A percentile compares a stretch with the other conserved stretches of the same genome.
Conservation (phyloP, 2,797 vertebrate genomes). For the Dermochelys coriacea region DNA sequence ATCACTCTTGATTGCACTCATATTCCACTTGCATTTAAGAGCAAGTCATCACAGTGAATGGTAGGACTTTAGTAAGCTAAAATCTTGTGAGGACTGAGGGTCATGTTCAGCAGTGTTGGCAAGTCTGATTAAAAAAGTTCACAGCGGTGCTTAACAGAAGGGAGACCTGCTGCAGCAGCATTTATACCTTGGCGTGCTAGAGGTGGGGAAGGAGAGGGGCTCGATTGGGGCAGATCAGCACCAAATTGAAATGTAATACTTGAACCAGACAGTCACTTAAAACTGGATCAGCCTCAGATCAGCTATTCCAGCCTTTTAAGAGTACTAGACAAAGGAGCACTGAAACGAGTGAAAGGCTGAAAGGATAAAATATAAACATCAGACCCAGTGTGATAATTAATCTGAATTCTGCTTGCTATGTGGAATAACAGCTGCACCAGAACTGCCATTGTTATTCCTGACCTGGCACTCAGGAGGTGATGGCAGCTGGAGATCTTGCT, state of each 20-base stretch:
- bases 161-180: not conserved
- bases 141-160: not conserved
- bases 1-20: not conserved
- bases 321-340: not conserved
- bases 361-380: slow-evolving; percentile 34
- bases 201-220: not conserved
- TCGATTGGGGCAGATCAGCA: not conserved
- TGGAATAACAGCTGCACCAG: slow-evolving; percentile 24
- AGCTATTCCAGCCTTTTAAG: slow-evolving; percentile 47
- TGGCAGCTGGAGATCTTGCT: not conserved
- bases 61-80: slow-evolving; percentile 13
- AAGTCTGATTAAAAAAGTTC: slow-evolving; percentile 30
- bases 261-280: not conserved
- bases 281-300: not conserved
- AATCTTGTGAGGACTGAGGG: not conserved
- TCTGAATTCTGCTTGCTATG: slow-evolving; percentile 45
- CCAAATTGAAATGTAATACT: not conserved
- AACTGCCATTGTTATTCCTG: slow-evolving; percentile 25
- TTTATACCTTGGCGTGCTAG: slow-evolving; percentile 5
- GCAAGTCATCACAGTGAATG: not conserved
- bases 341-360: slow-evolving; percentile 21
- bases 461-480: not conserved
- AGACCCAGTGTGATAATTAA: slow-evolving; percentile 8
- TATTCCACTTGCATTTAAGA: not conserved
- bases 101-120: not conserved